These are phyloP conservation scores for Pantherophis vulpinus DNA, from an alignment of 2,797 vertebrate genomes.

Conservation along the genomic window DNA sequence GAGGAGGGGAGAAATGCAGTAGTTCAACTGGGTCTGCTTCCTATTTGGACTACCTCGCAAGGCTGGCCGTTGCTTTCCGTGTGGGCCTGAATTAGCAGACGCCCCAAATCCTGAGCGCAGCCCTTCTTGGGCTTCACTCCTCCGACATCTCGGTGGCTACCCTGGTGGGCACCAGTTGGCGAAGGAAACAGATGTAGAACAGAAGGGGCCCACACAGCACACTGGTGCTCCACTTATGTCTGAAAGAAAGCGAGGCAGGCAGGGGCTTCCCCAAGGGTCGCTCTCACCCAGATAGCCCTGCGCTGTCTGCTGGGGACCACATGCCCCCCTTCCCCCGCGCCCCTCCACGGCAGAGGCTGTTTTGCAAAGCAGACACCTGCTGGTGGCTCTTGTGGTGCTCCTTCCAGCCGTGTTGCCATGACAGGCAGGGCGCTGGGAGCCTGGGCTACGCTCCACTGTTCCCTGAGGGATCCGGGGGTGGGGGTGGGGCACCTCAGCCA, in stretches of 20 bases:
- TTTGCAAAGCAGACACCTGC: rapidly evolving
- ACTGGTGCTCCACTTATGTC: not conserved
- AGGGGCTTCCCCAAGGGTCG: not conserved
- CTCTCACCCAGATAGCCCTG: not conserved
- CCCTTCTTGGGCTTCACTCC: not conserved
- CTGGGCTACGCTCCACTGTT: not conserved
- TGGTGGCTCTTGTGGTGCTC: conserved; percentile 37
- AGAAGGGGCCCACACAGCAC: not conserved
- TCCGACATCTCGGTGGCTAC: not conserved
- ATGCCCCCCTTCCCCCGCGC: rapidly evolving
- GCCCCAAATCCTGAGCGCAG: not conserved
- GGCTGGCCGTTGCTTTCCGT: not conserved
- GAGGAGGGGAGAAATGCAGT: too few species aligned
- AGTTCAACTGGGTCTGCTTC: not conserved
- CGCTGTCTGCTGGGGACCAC: not conserved
- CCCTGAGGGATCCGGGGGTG: not conserved
- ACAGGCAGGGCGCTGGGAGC: conserved; percentile 27
- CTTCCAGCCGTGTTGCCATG: conserved; percentile 39
- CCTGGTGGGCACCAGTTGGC: not conserved
- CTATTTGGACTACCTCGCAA: not conserved
- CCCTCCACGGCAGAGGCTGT: not conserved
- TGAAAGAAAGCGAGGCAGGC: not conserved
- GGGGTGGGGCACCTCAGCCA: not conserved
- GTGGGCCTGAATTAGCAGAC: too few species aligned
- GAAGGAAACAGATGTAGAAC: not conserved